Evolutionary conservation across 2,888 invertebrate genomes (phyloP).

Genomic region (Acleris sparsana): DNA sequence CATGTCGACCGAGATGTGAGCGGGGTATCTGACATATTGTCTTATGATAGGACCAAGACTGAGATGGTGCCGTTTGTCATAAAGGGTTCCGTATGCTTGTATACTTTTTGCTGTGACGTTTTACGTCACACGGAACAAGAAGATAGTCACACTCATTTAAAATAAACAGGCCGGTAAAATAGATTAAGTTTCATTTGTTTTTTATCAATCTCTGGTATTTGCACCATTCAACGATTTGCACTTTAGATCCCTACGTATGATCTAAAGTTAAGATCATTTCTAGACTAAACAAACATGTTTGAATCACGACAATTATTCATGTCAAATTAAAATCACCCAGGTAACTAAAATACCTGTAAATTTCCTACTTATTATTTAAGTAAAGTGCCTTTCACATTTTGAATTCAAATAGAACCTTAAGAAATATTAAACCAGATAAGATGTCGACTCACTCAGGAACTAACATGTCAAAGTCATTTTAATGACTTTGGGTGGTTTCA

Average conservation of each 20-base stretch:
- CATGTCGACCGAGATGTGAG: constrained; percentile 52
- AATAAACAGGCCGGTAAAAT: constrained; percentile 26
- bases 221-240: constrained; percentile 47
- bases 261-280: constrained; percentile 45
- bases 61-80: constrained; percentile 46
- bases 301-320: constrained; percentile 39
- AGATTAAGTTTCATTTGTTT: constrained; percentile 8
- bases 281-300: constrained; percentile 39
- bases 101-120: constrained; percentile 62
- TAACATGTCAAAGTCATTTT: constrained; percentile 1
- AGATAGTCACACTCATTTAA: constrained; percentile 56
- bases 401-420: constrained; percentile 42
- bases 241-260: constrained; percentile 50
- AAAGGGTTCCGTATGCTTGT: constrained; percentile 40
- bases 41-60: constrained; percentile 70
- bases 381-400: constrained; percentile 77
- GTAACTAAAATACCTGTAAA: constrained; percentile 27
- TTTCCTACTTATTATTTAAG: constrained; percentile 56
- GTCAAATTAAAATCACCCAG: constrained; percentile 37
- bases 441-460: constrained; percentile 4
- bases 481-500: constrained; percentile 52
- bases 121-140: constrained; percentile 55
- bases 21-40: constrained; percentile 44
- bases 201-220: constrained; percentile 16
- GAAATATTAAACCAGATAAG: constrained; percentile 22